phyloP scores from a whole-genome alignment of 2,888 invertebrate genomes.

The Andrena dorsata region DNA sequence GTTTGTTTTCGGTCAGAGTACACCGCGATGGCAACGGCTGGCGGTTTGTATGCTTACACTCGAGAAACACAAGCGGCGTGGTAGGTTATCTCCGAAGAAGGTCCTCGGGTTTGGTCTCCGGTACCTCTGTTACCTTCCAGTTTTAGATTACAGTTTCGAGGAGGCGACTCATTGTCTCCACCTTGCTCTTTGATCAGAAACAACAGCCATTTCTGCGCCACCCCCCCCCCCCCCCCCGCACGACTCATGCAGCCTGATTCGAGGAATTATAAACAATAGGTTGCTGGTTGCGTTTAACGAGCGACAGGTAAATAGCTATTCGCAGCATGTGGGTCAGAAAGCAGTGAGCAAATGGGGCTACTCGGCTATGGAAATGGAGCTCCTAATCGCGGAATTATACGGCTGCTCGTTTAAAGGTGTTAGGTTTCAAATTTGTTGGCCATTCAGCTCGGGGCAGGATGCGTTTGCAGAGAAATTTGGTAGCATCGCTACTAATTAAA shows the following conservation, averaged over 20 bases:
- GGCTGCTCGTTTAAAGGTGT: background rate
- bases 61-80: slow-evolving; percentile 3
- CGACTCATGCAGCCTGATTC: background rate
- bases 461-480: background rate
- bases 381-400: slow-evolving; percentile 4
- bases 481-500: background rate
- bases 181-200: background rate
- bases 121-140: background rate
- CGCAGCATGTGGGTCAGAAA: slow-evolving; percentile 9
- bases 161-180: background rate
- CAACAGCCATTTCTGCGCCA: background rate
- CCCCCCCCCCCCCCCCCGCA: too few species aligned
- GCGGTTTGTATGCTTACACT: slow-evolving; percentile 27
- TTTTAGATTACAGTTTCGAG: slow-evolving; percentile 46
- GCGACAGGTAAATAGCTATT: slow-evolving; percentile 20
- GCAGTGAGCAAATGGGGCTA: background rate
- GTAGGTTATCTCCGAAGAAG: slow-evolving; percentile 18
- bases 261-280: slow-evolving; percentile 45
- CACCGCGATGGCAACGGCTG: slow-evolving; percentile 12
- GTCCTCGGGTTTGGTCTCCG: background rate
- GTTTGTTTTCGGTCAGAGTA: slow-evolving; percentile 47
- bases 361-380: background rate
- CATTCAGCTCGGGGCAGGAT: background rate
- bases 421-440: background rate
- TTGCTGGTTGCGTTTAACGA: slow-evolving; percentile 25